These are phyloP conservation scores for Scolopax bukidnonensis DNA, from an alignment of 2,797 vertebrate genomes.

Conservation along the genomic window DNA sequence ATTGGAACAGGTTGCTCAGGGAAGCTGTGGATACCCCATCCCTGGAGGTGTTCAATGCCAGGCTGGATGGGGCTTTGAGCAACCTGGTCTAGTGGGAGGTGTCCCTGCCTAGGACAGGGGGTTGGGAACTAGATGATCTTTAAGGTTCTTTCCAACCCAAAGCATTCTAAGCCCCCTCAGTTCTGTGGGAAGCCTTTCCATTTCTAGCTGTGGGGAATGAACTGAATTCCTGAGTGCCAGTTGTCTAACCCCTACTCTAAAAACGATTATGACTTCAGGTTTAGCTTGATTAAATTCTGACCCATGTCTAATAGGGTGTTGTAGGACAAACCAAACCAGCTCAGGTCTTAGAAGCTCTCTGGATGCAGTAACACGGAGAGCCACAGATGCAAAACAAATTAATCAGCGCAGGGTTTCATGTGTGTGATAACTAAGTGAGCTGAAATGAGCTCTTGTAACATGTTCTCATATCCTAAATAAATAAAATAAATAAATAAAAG, in stretches of 20 bases:
- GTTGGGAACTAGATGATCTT: no score
- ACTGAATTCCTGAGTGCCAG: accelerated
- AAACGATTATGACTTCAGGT: not conserved
- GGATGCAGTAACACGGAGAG: not conserved
- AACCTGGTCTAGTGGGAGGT: no score
- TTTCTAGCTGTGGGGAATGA: not conserved
- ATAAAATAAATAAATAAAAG: not conserved
- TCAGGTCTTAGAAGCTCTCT: not conserved
- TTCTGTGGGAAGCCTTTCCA: not conserved
- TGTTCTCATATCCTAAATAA: not conserved
- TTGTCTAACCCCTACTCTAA: not conserved
- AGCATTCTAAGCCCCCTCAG: not conserved
- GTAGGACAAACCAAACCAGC: not conserved
- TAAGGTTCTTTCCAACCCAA: no score
- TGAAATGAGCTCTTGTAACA: not conserved
- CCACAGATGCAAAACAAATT: not conserved
- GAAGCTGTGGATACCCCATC: no score
- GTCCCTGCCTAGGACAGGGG: no score
- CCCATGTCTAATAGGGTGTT: accelerated
- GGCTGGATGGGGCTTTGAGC: no score
- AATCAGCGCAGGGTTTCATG: accelerated
- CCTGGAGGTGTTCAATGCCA: no score
- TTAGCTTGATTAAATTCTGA: not conserved
- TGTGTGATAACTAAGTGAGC: not conserved
- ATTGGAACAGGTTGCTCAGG: no score